Evolutionary conservation across 2,113 vertebrate species (phyloP).

Genomic region (Melanotaenia duboulayi): DNA sequence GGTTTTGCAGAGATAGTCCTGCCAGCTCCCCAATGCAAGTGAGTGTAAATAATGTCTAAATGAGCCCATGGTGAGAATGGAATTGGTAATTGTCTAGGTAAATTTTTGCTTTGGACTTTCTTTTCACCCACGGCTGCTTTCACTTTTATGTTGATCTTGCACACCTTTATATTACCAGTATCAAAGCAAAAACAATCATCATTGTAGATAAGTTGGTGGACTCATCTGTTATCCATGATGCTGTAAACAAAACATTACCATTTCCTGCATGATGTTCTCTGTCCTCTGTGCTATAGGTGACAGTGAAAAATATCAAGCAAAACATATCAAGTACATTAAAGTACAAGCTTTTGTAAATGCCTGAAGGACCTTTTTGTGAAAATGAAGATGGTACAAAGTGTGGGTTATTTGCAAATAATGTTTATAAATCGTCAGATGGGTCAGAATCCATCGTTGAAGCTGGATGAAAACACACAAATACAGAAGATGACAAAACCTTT

Average conservation of each 20-base stretch:
- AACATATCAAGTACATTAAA: neutral
- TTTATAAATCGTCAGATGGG: neutral
- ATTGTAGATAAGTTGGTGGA: neutral
- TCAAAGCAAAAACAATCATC: constrained; percentile 11
- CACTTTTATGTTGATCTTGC: neutral
- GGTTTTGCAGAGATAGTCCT: neutral
- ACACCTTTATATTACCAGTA: neutral
- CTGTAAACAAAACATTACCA: constrained; percentile 18
- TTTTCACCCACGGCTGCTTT: neutral
- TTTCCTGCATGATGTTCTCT: neutral
- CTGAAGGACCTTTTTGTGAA: neutral
- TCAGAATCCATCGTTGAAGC: neutral
- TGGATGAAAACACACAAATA: neutral
- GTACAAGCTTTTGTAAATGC: neutral
- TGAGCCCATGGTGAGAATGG: neutral
- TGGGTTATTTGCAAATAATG: neutral
- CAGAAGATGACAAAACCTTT: neutral
- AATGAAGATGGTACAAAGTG: neutral
- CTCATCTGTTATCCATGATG: neutral
- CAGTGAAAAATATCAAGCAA: neutral
- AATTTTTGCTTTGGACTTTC: neutral
- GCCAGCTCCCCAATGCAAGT: neutral
- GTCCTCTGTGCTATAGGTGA: neutral
- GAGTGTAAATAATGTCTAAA: neutral
- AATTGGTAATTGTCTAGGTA: neutral